Evolutionary conservation across 2,888 invertebrate genomes (phyloP).

Genomic region (Aspidapion aeneum): DNA sequence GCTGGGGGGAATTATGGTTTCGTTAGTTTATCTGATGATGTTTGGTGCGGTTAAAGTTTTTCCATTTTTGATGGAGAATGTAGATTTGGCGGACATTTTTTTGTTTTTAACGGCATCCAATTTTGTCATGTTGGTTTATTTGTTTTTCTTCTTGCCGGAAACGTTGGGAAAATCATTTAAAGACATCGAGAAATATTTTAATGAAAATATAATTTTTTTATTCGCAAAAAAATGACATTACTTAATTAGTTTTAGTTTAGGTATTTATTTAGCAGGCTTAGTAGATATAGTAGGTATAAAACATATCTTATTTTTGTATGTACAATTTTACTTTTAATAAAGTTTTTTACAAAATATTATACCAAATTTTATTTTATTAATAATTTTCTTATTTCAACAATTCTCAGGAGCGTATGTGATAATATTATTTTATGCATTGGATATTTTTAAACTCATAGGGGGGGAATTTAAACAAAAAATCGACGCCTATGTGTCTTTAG

Average conservation of each 20-base stretch:
- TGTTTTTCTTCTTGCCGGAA: slow-evolving; percentile 55
- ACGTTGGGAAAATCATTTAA: slow-evolving; percentile 54
- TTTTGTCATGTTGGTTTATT: slow-evolving; percentile 46
- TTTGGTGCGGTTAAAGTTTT: slow-evolving; percentile 53
- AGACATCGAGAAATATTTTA: slow-evolving; percentile 53
- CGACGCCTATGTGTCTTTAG: slow-evolving; percentile 50
- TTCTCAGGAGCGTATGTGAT: slow-evolving; percentile 55
- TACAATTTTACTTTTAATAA: too few relatives aligned
- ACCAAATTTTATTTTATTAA: slow-evolving; percentile 50
- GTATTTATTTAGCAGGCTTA: too few relatives aligned
- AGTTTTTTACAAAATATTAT: too few relatives aligned
- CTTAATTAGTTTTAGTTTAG: too few relatives aligned
- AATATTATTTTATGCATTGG: slow-evolving; percentile 57
- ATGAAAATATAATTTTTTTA: background rate
- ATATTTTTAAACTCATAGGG: slow-evolving; percentile 51
- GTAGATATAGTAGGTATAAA: too few relatives aligned
- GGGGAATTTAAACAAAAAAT: slow-evolving; percentile 47
- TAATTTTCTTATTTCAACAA: slow-evolving; percentile 55
- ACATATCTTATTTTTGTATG: background rate
- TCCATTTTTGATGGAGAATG: slow-evolving; percentile 46
- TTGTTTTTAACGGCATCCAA: slow-evolving; percentile 50
- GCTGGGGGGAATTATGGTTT: slow-evolving; percentile 51
- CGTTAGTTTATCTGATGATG: slow-evolving; percentile 54
- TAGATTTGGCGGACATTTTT: slow-evolving; percentile 50
- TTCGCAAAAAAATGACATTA: too few relatives aligned